Evolutionary conservation across 37 sponge, comb jelly and placozoan genomes (phyloP).

Genomic region (Axinella damicornis): DNA sequence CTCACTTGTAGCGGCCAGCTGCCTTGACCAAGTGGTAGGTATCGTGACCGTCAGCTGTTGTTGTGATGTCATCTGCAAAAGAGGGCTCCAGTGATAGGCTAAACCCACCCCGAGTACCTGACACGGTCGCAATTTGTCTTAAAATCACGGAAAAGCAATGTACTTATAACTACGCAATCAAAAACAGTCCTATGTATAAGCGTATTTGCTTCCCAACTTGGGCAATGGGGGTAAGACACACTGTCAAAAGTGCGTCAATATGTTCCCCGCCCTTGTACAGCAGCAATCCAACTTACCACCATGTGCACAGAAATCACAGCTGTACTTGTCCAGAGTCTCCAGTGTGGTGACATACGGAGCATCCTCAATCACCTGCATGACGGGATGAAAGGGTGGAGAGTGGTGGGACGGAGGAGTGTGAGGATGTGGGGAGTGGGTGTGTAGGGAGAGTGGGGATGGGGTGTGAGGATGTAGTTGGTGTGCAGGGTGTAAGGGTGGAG

Average conservation of each 20-base stretch:
- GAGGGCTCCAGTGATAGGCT: no score
- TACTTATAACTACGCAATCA: no score
- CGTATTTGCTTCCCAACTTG: no score
- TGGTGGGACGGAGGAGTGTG: background rate
- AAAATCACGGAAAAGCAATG: no score
- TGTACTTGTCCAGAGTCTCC: conserved; percentile 83
- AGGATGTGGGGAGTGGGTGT: background rate
- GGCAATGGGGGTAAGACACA: no score
- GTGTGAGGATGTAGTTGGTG: no score
- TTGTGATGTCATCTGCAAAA: conserved; percentile 86
- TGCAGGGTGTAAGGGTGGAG: no score
- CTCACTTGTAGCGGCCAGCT: conserved; percentile 89
- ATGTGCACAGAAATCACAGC: conserved; percentile 94
- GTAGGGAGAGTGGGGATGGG: background rate
- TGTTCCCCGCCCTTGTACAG: no score
- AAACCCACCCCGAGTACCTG: no score
- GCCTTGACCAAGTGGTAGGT: conserved; percentile 79
- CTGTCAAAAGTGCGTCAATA: no score
- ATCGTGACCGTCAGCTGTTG: conserved; percentile 75
- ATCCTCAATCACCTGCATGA: conserved; percentile 86
- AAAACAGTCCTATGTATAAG: no score
- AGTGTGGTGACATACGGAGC: conserved; percentile 86
- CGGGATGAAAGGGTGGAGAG: background rate
- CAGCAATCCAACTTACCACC: conserved; percentile 84
- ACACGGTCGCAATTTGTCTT: no score